Base-by-base conservation (phyloP, 2,797 vertebrate species). In the Enteromius mattozi region DNA sequence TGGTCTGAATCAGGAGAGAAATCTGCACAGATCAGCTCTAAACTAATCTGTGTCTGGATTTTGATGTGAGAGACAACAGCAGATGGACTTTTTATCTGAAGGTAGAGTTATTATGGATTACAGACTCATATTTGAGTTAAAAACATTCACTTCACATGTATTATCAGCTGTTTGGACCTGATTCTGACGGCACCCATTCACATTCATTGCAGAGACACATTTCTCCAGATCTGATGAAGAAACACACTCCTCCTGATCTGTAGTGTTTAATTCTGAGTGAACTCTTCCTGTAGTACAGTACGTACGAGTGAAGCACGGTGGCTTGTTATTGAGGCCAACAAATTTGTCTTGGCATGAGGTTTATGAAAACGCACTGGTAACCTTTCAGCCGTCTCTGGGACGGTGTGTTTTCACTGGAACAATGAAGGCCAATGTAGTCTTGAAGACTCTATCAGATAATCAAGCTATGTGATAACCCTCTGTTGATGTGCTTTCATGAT, bases 361-460 rank as follows among this genome's bases (percentile, higher is more conserved):
- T 49, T 27, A 42, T 40, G 42, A 75, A 75, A 56, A 6, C 45
- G 27, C 42, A 35, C 47, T 6, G 24, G 51, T 66, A 65, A 65
- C 21, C 33, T 27, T 65, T 65, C n/a, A 30, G 14, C 2, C 12
- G 14, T 3, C 45, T 24, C 17, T 66, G 59, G 61, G 66, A 83
- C 71, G 51, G 30, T 63, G 70, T 37, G n/a, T 51, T 70, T 82
- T 47, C 16, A 54, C 42, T 40, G 21, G n/a, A 82, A 86, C 27
- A 56, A 85, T 59, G 27, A 35, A 72, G 40, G 70, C 51, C 65
- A 76, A 76, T 47, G 61, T 83, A 30, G 33, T 40, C 24, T 79
- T 19, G 56, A 85, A 89, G 88, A 81, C 85, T 87, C 91, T 87
- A 88, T 91, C 88, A 68, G 69, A 27, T n/a, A 51, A 12, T 30